phyloP scores from a whole-genome alignment of 2,888 invertebrate genomes.

The Ceramica pisi region DNA sequence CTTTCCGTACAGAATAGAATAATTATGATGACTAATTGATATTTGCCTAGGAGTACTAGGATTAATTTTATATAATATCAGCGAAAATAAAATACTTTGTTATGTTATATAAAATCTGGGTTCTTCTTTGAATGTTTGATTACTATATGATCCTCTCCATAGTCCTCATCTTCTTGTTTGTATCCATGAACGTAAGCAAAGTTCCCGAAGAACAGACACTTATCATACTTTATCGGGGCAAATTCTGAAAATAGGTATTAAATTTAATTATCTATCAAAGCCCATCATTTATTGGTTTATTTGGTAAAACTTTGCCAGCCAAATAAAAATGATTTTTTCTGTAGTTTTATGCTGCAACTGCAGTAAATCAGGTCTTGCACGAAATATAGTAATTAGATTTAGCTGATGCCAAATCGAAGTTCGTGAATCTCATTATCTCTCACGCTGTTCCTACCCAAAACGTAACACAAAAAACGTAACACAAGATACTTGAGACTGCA shows the following conservation, averaged over 20 bases:
- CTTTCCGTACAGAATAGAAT: not conserved
- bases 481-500: not conserved
- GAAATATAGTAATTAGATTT: not conserved
- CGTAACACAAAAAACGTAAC: not conserved
- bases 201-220: conserved; percentile 85
- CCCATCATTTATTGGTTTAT: not conserved
- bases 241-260: conserved; percentile 74
- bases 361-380: not conserved
- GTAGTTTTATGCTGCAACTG: no score
- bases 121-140: conserved; percentile 79
- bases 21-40: conserved; percentile 4
- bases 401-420: not conserved
- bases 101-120: conserved; percentile 74
- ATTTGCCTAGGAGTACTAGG: conserved; percentile 18
- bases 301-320: not conserved
- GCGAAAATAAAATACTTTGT: conserved; percentile 36
- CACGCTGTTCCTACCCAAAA: not conserved
- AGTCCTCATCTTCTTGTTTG: conserved; percentile 82
- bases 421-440: not conserved
- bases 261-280: conserved; percentile 3
- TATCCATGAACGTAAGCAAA: conserved; percentile 86
- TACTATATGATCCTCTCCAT: conserved; percentile 78
- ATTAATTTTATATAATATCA: conserved; percentile 42
- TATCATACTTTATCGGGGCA: conserved; percentile 77
- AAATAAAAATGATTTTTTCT: not conserved